phyloP scores from a whole-genome alignment of 2,113 vertebrate species.

The Lagenorhynchus albirostris region DNA sequence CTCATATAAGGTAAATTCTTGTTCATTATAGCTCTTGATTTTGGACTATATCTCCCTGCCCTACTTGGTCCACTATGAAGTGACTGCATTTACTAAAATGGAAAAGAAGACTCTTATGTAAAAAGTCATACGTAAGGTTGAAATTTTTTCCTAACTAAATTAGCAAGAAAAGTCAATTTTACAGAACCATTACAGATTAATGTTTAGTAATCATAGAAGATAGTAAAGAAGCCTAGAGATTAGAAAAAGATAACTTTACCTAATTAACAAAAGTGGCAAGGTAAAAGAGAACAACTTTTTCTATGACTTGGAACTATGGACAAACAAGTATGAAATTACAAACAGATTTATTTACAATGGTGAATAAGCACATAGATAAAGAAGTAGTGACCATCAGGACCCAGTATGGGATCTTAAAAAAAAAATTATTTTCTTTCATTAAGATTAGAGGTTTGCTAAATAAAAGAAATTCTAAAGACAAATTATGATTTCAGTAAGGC shows the following conservation, averaged over 20 bases:
- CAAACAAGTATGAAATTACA: slow-evolving; percentile 6
- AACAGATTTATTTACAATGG: background rate
- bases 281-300: background rate
- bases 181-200: background rate
- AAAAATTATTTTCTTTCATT: background rate
- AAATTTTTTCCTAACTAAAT: background rate
- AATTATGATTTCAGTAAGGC: background rate
- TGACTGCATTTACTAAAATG: slow-evolving; percentile 1
- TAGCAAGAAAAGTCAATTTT: background rate
- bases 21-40: background rate
- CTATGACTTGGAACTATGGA: background rate
- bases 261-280: background rate
- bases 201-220: background rate
- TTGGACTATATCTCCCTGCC: background rate
- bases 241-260: background rate
- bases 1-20: background rate
- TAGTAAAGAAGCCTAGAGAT: background rate
- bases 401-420: background rate
- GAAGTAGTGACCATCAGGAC: background rate
- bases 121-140: background rate
- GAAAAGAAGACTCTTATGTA: background rate
- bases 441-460: background rate
- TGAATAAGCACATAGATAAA: background rate
- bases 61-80: background rate
- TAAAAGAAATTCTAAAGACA: background rate